Evolutionary conservation across 2,113 vertebrate species (phyloP), one percentile per base, ranked within the genome.

Genomic region (Ageneiosus marmoratus): DNA sequence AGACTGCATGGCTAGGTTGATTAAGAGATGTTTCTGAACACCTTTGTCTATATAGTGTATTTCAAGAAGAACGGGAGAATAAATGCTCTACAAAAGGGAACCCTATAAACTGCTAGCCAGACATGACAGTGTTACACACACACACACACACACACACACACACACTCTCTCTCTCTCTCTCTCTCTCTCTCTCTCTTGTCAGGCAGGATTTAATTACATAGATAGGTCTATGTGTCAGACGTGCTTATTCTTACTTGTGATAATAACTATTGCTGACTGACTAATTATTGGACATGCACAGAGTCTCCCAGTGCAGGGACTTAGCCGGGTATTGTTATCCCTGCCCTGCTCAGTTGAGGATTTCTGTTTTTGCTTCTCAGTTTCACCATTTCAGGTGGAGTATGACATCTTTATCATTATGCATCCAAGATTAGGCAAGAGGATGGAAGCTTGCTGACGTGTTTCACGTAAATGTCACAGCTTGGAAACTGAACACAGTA

Each of bases 131-230:
- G 22, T 55, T 70, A 27, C 37, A 13, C 48, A 13, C 12, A 15
- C 48, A 50, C 63, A 67, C 63, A 69, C 65, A 69, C 51, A 60
- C 56, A 24, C 9, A 10, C 11, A 22, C 22, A 58, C 69, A 53
- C 79, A 55, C 6, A 11, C 79, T 79, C 83, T 85, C 80, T 81
- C 63, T 83, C 75, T 32, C 79, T 65, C 83, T 79, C 83, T 86
- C 77, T 80, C 56, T 73, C 72, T 37, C 67, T 77, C 72, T 63
- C 70, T 41, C 67, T 62, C 78, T 86, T 85, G 84, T 89, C 87
- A 85, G 86, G 86, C 80, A 84, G 82, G 80, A 84, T 89, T 86
- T 88, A 92, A 92, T 89, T 91, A 91, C 89, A 90, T 84, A 91
- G 84, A 92, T 91, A 88, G 90, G 72, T 74, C 65, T 85, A 56